Conservation (phyloP, 2,113 vertebrate species). For the Rhineura floridana region DNA sequence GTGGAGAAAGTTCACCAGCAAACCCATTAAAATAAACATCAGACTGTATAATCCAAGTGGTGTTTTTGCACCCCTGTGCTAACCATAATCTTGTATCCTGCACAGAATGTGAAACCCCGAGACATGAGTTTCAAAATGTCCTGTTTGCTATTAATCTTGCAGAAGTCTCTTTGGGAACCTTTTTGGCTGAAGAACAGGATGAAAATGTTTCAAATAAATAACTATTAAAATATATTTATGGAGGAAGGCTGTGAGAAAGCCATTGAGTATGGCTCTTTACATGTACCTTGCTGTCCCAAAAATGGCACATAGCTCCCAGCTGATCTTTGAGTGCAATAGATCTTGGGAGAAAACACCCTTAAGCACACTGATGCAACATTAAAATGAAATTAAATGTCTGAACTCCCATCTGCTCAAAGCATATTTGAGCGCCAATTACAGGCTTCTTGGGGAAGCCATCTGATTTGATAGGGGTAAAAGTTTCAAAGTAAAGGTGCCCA, state of each 20-base stretch:
- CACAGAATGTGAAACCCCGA: background rate
- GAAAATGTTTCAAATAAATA: background rate
- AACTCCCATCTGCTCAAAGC: background rate
- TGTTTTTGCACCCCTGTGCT: background rate
- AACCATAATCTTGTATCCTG: background rate
- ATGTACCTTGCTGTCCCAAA: background rate
- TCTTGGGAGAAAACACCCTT: background rate
- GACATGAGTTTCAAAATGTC: background rate
- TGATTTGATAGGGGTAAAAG: background rate
- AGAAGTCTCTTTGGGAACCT: background rate
- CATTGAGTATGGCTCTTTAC: background rate
- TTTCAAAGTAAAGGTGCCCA: no score
- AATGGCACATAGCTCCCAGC: background rate
- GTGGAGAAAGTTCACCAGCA: background rate
- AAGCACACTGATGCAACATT: background rate
- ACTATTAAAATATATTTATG: background rate
- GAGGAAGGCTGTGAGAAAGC: background rate
- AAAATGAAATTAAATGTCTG: background rate
- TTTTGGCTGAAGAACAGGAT: background rate
- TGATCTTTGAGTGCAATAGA: background rate
- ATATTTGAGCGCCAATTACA: background rate
- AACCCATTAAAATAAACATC: background rate
- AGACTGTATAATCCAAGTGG: background rate
- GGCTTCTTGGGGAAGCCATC: background rate
- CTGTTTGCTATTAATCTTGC: background rate